Percentiles rank a stretch among this genome's conserved stretches.
Evolutionary conservation across 30 jellyfish, hydroid and myxozoan genomes (phyloP).

Genomic region (Hydractinia symbiolongicarpus): DNA sequence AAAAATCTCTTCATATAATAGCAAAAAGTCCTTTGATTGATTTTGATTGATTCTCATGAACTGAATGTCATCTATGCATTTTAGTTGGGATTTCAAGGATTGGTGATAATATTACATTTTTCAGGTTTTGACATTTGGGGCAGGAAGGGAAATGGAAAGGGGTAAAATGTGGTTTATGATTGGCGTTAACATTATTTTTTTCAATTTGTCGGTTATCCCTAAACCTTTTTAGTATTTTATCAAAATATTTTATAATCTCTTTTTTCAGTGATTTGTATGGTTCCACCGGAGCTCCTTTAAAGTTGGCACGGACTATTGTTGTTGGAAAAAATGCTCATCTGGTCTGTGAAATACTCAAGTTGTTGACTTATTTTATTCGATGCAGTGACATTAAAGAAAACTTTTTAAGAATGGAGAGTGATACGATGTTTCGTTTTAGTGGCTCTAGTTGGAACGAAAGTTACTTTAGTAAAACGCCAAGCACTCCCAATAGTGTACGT

Average conservation of each 20-base stretch:
- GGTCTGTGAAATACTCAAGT: slow-evolving; percentile 57
- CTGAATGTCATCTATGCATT: no score
- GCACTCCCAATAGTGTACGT: slow-evolving; percentile 34
- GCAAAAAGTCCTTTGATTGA: no score
- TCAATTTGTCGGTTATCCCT: background rate
- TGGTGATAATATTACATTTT: no score
- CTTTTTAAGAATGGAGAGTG: slow-evolving; percentile 26
- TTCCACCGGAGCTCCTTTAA: slow-evolving; percentile 67
- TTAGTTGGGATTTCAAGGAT: no score
- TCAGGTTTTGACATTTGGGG: no score
- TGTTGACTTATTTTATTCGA: slow-evolving; percentile 76
- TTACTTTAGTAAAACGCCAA: slow-evolving; percentile 49
- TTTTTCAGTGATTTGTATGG: slow-evolving; percentile 84
- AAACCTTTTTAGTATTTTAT: background rate
- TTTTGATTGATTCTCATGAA: no score
- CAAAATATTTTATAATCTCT: background rate
- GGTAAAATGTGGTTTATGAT: background rate
- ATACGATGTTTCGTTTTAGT: slow-evolving; percentile 14
- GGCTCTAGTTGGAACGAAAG: slow-evolving; percentile 37
- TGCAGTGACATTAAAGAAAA: slow-evolving; percentile 80
- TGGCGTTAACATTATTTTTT: background rate
- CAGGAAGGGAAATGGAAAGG: no score
- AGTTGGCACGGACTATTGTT: slow-evolving; percentile 62
- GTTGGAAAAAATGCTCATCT: slow-evolving; percentile 74
- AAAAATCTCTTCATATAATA: no score